Evolutionary conservation across 2,888 invertebrate genomes (phyloP).

Genomic region (Tachina lurida): DNA sequence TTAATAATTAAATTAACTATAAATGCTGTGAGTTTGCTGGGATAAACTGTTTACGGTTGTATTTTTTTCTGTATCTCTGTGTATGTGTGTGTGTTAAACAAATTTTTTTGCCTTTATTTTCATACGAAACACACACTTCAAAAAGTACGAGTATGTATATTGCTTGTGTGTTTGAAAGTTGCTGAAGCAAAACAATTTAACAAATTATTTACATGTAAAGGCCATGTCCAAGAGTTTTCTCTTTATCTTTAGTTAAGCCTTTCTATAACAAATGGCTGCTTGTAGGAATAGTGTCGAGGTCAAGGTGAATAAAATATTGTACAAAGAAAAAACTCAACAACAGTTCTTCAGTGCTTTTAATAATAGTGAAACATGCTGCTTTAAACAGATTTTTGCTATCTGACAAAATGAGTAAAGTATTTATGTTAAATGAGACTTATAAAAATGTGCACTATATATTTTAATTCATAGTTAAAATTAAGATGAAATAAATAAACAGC

Average conservation of each 20-base stretch:
- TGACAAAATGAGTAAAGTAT: no score
- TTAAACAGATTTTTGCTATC: no score
- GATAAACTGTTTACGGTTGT: slow-evolving; percentile 15
- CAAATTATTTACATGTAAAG: slow-evolving; percentile 58
- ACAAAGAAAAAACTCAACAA: slow-evolving; percentile 12
- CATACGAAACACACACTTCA: slow-evolving; percentile 48
- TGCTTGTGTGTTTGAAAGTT: slow-evolving; percentile 20
- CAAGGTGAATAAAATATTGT: slow-evolving; percentile 21
- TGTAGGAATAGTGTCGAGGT: slow-evolving; percentile 42
- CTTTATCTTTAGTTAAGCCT: slow-evolving; percentile 7
- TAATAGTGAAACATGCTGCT: background rate
- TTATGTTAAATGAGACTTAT: no score
- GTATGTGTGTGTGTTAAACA: slow-evolving; percentile 44
- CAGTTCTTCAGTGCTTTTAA: background rate
- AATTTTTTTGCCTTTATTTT: slow-evolving; percentile 22
- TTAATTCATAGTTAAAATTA: no score
- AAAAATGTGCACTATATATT: no score
- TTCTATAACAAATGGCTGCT: slow-evolving; percentile 24
- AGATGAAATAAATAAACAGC: no score
- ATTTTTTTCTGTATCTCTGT: background rate
- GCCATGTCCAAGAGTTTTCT: slow-evolving; percentile 37
- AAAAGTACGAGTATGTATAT: background rate
- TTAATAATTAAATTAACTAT: no score
- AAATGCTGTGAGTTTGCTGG: background rate
- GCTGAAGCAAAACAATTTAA: slow-evolving; percentile 36